These are phyloP conservation scores for Andrena haemorrhoa DNA, from an alignment of 2,888 invertebrate species.

Conservation along the genomic window DNA sequence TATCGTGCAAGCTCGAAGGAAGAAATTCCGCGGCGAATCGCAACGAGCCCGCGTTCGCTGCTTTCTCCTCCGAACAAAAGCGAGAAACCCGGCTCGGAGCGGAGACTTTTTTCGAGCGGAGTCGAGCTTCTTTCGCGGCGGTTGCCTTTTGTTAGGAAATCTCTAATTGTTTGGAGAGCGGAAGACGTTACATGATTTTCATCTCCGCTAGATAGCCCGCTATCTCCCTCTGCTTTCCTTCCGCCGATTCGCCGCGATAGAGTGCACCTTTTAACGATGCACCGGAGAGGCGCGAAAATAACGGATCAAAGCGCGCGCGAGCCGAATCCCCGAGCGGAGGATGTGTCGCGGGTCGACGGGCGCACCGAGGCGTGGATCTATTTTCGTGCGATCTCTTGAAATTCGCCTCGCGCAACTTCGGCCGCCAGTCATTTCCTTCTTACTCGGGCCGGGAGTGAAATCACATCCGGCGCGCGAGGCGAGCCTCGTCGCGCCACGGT, in stretches of 20 bases:
- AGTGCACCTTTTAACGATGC: neutral
- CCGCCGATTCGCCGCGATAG: neutral
- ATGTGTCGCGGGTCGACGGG: conserved; percentile 26
- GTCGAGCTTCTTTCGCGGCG: neutral
- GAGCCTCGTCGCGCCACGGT: conserved; percentile 40
- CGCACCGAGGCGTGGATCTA: conserved; percentile 42
- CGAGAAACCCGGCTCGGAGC: neutral
- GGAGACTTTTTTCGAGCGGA: neutral
- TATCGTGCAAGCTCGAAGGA: neutral
- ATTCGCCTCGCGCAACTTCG: conserved; percentile 50
- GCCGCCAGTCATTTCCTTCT: conserved; percentile 37
- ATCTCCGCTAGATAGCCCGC: too few relatives aligned
- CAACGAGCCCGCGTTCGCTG: conserved; percentile 6
- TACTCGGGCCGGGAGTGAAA: conserved; percentile 35
- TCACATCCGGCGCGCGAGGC: conserved; percentile 43
- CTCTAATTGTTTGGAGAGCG: neutral
- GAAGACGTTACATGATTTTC: too few relatives aligned
- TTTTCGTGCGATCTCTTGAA: conserved; percentile 60
- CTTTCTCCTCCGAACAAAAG: conserved; percentile 22
- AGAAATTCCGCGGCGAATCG: neutral
- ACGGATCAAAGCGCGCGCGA: conserved; percentile 45
- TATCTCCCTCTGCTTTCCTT: neutral
- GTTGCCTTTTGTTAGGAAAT: neutral
- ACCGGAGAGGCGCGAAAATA: conserved; percentile 38
- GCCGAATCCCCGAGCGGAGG: conserved; percentile 3